Evolutionary conservation across 2,888 invertebrate species (phyloP).

Genomic region (Callimorpha dominula): DNA sequence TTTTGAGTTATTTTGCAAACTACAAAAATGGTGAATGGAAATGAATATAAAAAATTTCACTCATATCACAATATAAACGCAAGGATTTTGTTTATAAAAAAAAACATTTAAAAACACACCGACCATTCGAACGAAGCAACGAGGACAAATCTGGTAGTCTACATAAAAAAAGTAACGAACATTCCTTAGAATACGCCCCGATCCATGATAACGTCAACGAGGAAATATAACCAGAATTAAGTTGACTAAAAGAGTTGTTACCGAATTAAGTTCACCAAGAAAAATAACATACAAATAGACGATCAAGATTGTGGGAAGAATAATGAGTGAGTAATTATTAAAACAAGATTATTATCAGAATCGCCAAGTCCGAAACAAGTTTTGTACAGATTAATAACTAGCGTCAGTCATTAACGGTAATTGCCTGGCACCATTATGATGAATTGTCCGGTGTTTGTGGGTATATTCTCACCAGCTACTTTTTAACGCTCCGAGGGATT

Average conservation of each 20-base stretch:
- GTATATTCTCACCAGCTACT: constrained; percentile 75
- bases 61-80: not conserved
- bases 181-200: constrained; percentile 62
- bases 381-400: constrained; percentile 80
- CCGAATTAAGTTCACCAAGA: constrained; percentile 77
- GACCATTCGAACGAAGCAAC: constrained; percentile 41
- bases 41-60: not conserved
- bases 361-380: constrained; percentile 83
- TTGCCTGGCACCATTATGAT: constrained; percentile 84
- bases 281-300: constrained; percentile 82
- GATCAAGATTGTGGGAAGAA: constrained; percentile 83
- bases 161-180: constrained; percentile 50
- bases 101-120: constrained; percentile 22
- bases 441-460: constrained; percentile 82
- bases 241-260: constrained; percentile 80
- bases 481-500: constrained; percentile 78
- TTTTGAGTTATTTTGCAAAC: not conserved
- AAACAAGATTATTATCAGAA: constrained; percentile 85
- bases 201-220: constrained; percentile 70
- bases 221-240: constrained; percentile 80
- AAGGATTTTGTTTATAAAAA: not conserved
- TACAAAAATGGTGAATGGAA: not conserved
- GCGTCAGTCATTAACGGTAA: constrained; percentile 84
- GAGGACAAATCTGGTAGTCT: constrained; percentile 40
- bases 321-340: constrained; percentile 81